Base-by-base conservation (phyloP, 2,113 vertebrate species). In the Scatophagus argus region DNA sequence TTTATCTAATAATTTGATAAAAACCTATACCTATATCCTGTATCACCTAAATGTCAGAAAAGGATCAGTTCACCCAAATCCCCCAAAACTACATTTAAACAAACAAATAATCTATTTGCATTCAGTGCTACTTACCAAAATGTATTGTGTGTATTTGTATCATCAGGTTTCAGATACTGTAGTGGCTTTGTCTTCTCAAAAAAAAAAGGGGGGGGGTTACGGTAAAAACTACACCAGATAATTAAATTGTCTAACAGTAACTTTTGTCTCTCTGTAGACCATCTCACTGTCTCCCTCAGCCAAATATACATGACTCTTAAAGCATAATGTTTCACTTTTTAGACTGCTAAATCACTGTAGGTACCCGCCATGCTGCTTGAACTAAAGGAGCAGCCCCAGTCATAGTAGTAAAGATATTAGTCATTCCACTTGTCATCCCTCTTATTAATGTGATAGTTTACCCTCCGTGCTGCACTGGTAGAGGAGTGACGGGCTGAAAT, bases 241-340 rank as follows among this genome's bases (percentile, higher is more conserved):
- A n/a, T 32, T 21, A n/a, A 64, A 64, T n/a, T 7, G 5, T 63
- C 16, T 6, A 43, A 63, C 8, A 59, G 14, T 59, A 47, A 59
- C 8, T 19, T 14, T 38, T 47, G 21, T 46, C 8, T 36, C 14
- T 60, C 43, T n/a, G 31, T 9, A 27, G 27, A 44, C 13, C 2
- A 8, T 19, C 21, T 44, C 9, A 16, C 5, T 4, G 16, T 23
- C 27, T 52, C 21, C 4, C 7, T 32, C 12, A 25, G n/a, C n/a
- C n/a, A n/a, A n/a, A n/a, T n/a, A n/a, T 85, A 55, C 36, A 62
- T 72, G 27, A 81, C 47, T 75, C 39, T n/a, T n/a, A n/a, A n/a
- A 73, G 56, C 51, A 54, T 54, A 70, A 44, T 38, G 54, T 21
- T 46, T 81, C 68, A 56, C 41, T 58, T 77, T 43, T 58, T 52